Evolutionary conservation across 2,797 vertebrate species (phyloP), one percentile per base, ranked within the genome.

Genomic region (Cynopterus sphinx): DNA sequence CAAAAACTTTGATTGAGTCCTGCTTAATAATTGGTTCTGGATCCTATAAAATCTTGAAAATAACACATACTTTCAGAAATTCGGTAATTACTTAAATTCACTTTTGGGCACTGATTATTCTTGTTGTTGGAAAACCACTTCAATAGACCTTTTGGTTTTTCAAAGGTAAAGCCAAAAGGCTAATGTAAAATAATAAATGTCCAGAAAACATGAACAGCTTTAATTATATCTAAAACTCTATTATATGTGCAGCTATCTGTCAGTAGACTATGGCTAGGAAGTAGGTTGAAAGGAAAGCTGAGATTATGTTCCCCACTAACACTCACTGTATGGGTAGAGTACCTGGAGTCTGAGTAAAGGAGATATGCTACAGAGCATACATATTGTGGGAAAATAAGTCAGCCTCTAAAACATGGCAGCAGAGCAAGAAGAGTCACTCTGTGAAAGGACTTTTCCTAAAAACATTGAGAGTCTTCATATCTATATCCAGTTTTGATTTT

Each of bases 41-140:
- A 67, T 31, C 26, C 43, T 65, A 16, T 61, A 71, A 92, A 90
- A 26, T 53, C 57, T 90, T 92, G 75, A 51, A 84, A 95, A 92
- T 49, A 90, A 49, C 17, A 57, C 31, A 6, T 79, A 51, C 17
- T 88, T 87, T 90, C 26, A 57, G 33, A 94, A 78, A 12, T 67
- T 83, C 5, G 33, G 22, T 19, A 81, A 59, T 82, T 86, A 57
- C 28, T 70, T 74, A 9, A 87, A 93, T 68, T 61, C 43, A 65
- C 10, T 79, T 65, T 55, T 39, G 5, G 68, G 63, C 26, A 16
- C 36, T 92, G 31, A 79, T 59, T 81, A 67, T 75, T 57, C 55
- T 22, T 91, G 21, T 39, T 68, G 89, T 61, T 39, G 31, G n/a
- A 89, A 93, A 91, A 83, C 15, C 28, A 61, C 51, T 41, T 96